phyloP scores from a whole-genome alignment of 2,888 invertebrate genomes.

The Apamea epomidion region DNA sequence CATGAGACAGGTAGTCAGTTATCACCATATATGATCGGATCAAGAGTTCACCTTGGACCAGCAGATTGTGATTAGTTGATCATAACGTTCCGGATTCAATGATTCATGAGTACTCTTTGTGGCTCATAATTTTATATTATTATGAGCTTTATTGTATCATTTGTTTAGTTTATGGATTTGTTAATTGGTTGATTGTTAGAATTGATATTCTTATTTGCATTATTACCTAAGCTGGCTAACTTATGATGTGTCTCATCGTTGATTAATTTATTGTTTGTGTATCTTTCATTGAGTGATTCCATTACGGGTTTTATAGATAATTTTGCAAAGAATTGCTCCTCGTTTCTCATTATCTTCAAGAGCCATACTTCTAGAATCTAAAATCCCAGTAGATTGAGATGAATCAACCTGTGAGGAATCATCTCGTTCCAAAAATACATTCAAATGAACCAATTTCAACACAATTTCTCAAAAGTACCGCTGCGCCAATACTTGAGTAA shows the following conservation, averaged over 20 bases:
- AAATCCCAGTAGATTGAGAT: neutral
- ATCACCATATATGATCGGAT: slow-evolving; percentile 71
- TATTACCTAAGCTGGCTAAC: slow-evolving; percentile 2
- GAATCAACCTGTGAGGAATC: neutral
- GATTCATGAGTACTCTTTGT: slow-evolving; percentile 51
- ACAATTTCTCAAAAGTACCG: neutral
- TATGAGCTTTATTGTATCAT: slow-evolving; percentile 39
- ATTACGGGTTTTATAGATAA: neutral
- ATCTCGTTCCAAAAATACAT: neutral
- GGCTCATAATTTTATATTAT: slow-evolving; percentile 38
- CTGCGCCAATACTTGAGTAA: neutral
- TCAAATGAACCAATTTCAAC: neutral
- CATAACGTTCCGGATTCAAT: slow-evolving; percentile 68
- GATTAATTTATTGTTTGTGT: neutral
- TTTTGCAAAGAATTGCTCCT: neutral
- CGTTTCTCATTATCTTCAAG: neutral
- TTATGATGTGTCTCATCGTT: slow-evolving; percentile 1
- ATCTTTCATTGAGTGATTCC: neutral
- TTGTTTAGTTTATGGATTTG: slow-evolving; percentile 29
- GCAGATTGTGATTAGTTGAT: slow-evolving; percentile 63
- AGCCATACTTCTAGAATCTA: neutral
- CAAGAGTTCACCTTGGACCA: slow-evolving; percentile 63
- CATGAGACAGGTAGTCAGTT: slow-evolving; percentile 65
- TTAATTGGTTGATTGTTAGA: slow-evolving; percentile 48
- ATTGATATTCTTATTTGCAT: slow-evolving; percentile 27